These are phyloP conservation scores for Helarctos malayanus DNA, from an alignment of 2,797 vertebrate species.

Conservation along the genomic window DNA sequence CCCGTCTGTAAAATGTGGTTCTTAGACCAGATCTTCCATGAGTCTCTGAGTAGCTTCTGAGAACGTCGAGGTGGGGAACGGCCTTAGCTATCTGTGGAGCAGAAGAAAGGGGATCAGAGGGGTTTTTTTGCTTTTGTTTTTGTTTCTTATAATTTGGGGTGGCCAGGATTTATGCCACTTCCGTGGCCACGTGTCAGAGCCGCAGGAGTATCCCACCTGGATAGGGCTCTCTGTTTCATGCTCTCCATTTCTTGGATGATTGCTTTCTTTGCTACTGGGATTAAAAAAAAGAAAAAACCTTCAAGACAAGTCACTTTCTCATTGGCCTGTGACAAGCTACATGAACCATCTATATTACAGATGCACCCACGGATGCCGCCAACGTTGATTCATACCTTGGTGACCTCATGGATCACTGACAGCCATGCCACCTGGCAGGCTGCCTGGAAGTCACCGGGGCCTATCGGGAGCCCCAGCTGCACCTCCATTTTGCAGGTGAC, in stretches of 20 bases:
- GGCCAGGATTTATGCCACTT: background rate
- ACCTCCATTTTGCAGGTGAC: background rate
- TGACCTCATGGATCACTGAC: constrained; percentile 77
- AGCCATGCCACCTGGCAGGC: constrained; percentile 64
- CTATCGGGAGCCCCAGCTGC: constrained; percentile 46
- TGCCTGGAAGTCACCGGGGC: constrained; percentile 70
- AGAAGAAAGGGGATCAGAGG: background rate
- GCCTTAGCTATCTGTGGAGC: background rate
- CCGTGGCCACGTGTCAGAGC: background rate
- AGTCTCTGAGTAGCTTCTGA: background rate
- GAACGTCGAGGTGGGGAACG: background rate
- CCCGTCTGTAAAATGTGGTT: background rate
- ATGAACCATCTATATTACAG: constrained; percentile 71
- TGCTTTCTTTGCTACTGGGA: constrained; percentile 66
- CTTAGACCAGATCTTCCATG: background rate
- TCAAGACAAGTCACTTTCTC: constrained; percentile 77
- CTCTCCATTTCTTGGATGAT: constrained; percentile 67
- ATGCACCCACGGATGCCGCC: constrained; percentile 44
- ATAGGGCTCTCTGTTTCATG: background rate
- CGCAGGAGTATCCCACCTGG: background rate
- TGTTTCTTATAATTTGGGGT: background rate
- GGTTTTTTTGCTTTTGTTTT: background rate
- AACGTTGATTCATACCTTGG: constrained; percentile 67
- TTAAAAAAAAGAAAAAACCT: constrained; percentile 1
- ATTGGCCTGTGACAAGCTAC: constrained; percentile 66